Evolutionary conservation across 2,113 vertebrate species (phyloP).

Genomic region (Aramus guarauna): DNA sequence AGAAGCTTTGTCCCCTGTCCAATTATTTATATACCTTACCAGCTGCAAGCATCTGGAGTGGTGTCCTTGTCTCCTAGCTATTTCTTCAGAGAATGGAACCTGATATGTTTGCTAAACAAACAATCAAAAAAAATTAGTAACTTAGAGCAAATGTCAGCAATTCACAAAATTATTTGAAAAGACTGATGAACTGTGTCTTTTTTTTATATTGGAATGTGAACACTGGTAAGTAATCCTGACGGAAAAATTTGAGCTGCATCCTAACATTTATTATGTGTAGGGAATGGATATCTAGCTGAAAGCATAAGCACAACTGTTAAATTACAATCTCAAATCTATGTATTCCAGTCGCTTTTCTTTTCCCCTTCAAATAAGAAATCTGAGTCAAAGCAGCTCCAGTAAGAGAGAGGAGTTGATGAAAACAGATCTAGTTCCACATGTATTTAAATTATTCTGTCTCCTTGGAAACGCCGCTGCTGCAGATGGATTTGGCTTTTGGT

Average conservation of each 20-base stretch:
- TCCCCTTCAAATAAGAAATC: slow-evolving; percentile 41
- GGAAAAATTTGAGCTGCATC: neutral
- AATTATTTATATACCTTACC: neutral
- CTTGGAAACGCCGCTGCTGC: slow-evolving; percentile 79
- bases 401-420: slow-evolving; percentile 73
- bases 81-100: neutral
- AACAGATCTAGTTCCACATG: slow-evolving; percentile 77
- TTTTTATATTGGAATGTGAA: neutral
- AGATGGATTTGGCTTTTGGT: slow-evolving; percentile 77
- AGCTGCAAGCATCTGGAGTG: neutral
- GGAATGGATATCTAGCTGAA: neutral
- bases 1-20: neutral
- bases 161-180: neutral
- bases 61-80: neutral
- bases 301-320: neutral
- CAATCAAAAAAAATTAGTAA: neutral
- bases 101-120: neutral
- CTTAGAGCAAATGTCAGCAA: neutral
- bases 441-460: slow-evolving; percentile 82
- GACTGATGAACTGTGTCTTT: neutral
- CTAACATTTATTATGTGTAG: neutral
- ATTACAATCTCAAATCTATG: neutral
- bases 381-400: slow-evolving; percentile 63
- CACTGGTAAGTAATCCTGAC: neutral
- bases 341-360: neutral